Base-by-base conservation (phyloP, 2,888 invertebrate species). In the Eilema griseolum region DNA sequence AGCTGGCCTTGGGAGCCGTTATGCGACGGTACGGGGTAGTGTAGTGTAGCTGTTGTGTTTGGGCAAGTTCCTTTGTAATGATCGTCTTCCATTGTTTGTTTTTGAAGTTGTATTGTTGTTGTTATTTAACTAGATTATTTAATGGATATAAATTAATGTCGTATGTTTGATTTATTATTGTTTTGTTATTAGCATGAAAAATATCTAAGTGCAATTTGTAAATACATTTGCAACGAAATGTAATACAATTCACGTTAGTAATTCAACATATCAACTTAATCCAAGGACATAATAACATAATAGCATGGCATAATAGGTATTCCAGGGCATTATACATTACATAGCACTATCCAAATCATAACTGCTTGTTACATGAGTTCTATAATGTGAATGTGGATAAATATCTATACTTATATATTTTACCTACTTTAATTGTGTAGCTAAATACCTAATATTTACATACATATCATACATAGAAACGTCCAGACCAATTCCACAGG, bases 1-100 rank as follows among this genome's bases (percentile, higher is more conserved):
- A 79, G 37, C 69, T 69, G 68, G 74, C 70, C 79, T 72, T 71
- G 71, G 77, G n/a, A 65, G 70, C 80, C 72, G 76, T 81, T 83
- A 76, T 68, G 66, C 23, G 10, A 26, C 63, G 68, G 64, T 65
- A 71, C 31, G 70, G 64, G 74, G 76, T 67, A 24, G 69, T 74
- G 76, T 67, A 24, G 69, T 74, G 66, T 62, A 46, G 68, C 28
- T 37, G 52, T 52, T 52, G 56, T 24, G 56, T 24, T 46, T 62
- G 64, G 61, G 61, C 24, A 57, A 67, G 61, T 61, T 41, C 59
- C 56, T 69, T 59, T 24, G 59, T 66, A 63, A 23, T 33, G 33
- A 57, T 64, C 41, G 57, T n/a, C 1, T 26, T 14, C 41, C 41
- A 31, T 60, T 69, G 56, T 63, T 63, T 26, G 31, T 31, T 41